Percentiles rank a stretch among this genome's conserved stretches.
These are phyloP conservation scores for Macrotus californicus DNA, from an alignment of 2,113 vertebrate species.

Conservation along the genomic window DNA sequence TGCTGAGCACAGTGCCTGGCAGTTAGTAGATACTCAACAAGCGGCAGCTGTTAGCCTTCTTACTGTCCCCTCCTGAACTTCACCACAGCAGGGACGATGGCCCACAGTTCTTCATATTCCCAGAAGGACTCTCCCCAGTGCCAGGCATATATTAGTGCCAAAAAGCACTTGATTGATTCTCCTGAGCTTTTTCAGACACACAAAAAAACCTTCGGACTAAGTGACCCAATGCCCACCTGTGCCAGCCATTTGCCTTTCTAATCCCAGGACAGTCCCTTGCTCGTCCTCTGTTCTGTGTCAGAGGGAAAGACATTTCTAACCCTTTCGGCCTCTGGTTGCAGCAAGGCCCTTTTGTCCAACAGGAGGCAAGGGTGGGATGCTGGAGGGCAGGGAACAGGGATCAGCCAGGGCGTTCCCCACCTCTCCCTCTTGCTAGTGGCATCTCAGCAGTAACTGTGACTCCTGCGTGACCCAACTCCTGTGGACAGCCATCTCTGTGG, in stretches of 20 bases:
- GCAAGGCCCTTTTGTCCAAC: neutral
- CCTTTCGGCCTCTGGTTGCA: neutral
- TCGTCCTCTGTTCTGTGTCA: neutral
- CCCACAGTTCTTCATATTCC: neutral
- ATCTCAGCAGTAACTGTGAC: neutral
- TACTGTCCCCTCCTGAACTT: neutral
- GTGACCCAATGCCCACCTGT: neutral
- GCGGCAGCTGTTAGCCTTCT: neutral
- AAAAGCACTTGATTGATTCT: neutral
- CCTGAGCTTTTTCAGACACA: neutral
- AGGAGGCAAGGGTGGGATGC: neutral
- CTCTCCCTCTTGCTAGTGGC: neutral
- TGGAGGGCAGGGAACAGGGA: neutral
- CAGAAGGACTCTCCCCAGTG: neutral
- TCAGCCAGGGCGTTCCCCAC: neutral
- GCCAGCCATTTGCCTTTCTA: neutral
- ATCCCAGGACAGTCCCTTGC: neutral
- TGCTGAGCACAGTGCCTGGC: neutral
- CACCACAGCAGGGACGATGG: neutral
- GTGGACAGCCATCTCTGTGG: fast-evolving
- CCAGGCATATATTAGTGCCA: neutral
- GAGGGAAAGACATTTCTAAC: neutral
- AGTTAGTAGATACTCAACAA: neutral
- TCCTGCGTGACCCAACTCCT: neutral
- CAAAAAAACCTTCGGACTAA: neutral